phyloP scores from a whole-genome alignment of 1,140 invertebrate genomes.

The Piezodorus guildinii region DNA sequence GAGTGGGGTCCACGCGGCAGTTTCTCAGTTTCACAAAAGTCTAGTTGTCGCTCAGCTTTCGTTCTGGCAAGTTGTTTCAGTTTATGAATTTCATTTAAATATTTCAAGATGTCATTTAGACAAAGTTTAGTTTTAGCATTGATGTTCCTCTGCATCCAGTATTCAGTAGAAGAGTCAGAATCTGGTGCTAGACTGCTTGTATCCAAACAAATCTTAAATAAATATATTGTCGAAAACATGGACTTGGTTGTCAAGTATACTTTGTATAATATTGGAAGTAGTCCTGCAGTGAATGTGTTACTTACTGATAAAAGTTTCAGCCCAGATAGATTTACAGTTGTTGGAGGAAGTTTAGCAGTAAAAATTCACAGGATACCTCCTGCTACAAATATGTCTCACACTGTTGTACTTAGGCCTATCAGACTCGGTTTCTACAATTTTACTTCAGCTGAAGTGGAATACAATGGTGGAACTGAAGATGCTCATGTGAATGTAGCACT shows the following conservation, averaged over 20 bases:
- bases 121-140: background rate
- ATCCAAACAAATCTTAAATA: constrained; percentile 88
- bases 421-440: constrained; percentile 95
- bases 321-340: constrained; percentile 72
- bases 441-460: constrained; percentile 84
- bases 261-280: constrained; percentile 71
- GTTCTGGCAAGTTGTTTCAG: background rate
- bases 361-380: constrained; percentile 81
- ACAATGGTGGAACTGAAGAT: constrained; percentile 65
- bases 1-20: constrained; percentile 8
- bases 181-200: constrained; percentile 54
- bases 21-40: background rate
- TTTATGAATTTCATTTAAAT: background rate
- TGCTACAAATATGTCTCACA: constrained; percentile 85
- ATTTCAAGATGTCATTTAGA: background rate
- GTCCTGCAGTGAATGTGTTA: constrained; percentile 77
- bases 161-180: constrained; percentile 18
- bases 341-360: constrained; percentile 72
- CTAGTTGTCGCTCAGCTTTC: background rate
- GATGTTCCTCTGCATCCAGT: background rate
- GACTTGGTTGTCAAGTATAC: constrained; percentile 88
- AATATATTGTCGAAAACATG: constrained; percentile 95
- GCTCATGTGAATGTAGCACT: constrained; percentile 64
- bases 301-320: constrained; percentile 84
- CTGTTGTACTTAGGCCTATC: constrained; percentile 79